These are phyloP conservation scores for Sthenelais limicola DNA, from an alignment of 2,888 invertebrate species.

Conservation along the genomic window DNA sequence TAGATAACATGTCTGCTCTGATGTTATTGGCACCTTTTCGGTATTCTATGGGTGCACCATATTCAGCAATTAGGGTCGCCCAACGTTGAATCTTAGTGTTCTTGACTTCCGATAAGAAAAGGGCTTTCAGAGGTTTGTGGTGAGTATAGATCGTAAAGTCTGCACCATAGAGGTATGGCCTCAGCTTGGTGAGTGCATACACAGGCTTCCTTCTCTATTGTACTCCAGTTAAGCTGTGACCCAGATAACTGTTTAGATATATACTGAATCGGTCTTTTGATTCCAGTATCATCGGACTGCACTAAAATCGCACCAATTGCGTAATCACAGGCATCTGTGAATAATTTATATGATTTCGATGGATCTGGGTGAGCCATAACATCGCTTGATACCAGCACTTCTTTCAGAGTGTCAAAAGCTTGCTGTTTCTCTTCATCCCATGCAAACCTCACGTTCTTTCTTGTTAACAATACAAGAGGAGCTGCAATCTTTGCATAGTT, in stretches of 20 bases:
- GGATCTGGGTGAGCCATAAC: slow-evolving; percentile 32
- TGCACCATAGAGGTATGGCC: slow-evolving; percentile 41
- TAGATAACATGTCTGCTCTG: slow-evolving; percentile 42
- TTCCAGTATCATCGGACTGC: background rate
- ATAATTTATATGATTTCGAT: slow-evolving; percentile 24
- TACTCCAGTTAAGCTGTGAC: slow-evolving; percentile 3
- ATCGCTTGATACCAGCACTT: background rate
- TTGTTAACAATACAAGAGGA: slow-evolving; percentile 21
- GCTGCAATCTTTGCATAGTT: slow-evolving; percentile 38
- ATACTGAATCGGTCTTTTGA: slow-evolving; percentile 34
- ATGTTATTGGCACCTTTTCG: slow-evolving; percentile 41
- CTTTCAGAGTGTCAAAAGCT: slow-evolving; percentile 30
- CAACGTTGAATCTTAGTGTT: slow-evolving; percentile 46
- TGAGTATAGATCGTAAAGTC: slow-evolving; percentile 29
- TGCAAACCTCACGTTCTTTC: slow-evolving; percentile 18
- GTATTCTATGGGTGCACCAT: slow-evolving; percentile 44
- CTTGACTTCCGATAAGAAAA: slow-evolving; percentile 41
- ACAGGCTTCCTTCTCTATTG: slow-evolving; percentile 37
- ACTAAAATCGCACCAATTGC: slow-evolving; percentile 30
- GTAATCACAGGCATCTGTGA: slow-evolving; percentile 27
- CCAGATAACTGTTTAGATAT: slow-evolving; percentile 25
- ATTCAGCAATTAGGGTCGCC: slow-evolving; percentile 45
- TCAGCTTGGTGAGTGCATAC: slow-evolving; percentile 30
- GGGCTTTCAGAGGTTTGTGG: slow-evolving; percentile 39
- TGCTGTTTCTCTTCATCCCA: slow-evolving; percentile 22